Percentiles rank a stretch among this genome's conserved stretches.
Evolutionary conservation across 2,113 vertebrate species (phyloP).

Genomic region (Sebastes schlegelii): DNA sequence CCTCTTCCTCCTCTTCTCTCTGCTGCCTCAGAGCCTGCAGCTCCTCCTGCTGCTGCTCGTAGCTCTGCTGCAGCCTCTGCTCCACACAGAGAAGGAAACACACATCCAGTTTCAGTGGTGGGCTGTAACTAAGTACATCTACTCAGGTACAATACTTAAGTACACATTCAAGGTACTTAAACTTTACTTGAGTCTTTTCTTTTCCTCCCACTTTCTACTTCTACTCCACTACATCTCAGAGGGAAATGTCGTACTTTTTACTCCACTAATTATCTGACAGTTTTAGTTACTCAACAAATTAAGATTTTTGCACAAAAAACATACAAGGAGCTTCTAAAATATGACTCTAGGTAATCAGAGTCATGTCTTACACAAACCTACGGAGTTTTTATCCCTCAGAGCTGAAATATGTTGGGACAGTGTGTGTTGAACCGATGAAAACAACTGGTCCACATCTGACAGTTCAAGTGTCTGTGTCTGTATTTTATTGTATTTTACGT

Average conservation of each 20-base stretch:
- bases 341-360: background rate
- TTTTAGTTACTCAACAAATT: background rate
- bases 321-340: background rate
- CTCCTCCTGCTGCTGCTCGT: slow-evolving; percentile 84
- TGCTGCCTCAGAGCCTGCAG: slow-evolving; percentile 80
- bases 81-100: background rate
- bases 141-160: background rate
- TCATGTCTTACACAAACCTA: too few relatives aligned
- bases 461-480: background rate
- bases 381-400: background rate
- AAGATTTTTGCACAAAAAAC: background rate
- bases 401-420: background rate
- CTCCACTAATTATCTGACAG: background rate
- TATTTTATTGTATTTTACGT: background rate
- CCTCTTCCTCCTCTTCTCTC: slow-evolving; percentile 83
- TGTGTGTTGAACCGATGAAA: background rate
- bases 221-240: background rate
- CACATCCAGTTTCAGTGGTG: background rate
- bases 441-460: background rate
- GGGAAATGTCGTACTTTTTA: background rate
- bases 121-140: background rate
- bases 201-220: background rate
- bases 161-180: background rate
- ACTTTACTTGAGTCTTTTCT: background rate
- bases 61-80: slow-evolving; percentile 87